Percentiles rank a stretch among this genome's conserved stretches.
Evolutionary conservation across 1,140 invertebrate genomes (phyloP).

Genomic region (Drosophila seguyi): DNA sequence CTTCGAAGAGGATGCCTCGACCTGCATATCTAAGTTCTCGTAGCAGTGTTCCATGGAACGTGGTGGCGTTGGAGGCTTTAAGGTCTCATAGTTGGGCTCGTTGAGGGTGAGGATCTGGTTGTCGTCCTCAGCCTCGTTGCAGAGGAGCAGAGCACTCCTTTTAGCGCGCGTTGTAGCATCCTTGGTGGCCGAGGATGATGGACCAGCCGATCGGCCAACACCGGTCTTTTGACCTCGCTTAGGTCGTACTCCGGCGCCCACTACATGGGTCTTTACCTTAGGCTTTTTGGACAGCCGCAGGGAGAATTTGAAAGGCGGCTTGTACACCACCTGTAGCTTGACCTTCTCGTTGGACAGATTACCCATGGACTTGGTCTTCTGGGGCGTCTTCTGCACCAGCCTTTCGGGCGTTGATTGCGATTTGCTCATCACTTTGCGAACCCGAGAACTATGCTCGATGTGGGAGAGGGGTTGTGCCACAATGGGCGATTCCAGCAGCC

Average conservation of each 20-base stretch:
- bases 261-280: constrained; percentile 87
- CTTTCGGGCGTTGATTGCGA: constrained; percentile 80
- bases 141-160: constrained; percentile 69
- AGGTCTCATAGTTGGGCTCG: constrained; percentile 82
- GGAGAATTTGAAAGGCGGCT: constrained; percentile 93
- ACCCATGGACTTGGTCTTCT: constrained; percentile 81
- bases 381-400: constrained; percentile 74
- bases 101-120: constrained; percentile 83
- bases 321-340: constrained; percentile 93
- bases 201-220: constrained; percentile 38
- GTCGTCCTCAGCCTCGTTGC: constrained; percentile 75
- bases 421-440: constrained; percentile 81
- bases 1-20: constrained; percentile 39
- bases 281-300: constrained; percentile 90
- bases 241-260: constrained; percentile 53
- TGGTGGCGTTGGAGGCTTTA: constrained; percentile 64
- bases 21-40: constrained; percentile 74
- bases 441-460: constrained; percentile 87
- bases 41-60: constrained; percentile 62
- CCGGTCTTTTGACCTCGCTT: constrained; percentile 60
- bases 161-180: constrained; percentile 60
- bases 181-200: constrained; percentile 46
- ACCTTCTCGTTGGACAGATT: constrained; percentile 88
- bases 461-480: constrained; percentile 86
- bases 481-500: constrained; percentile 91